Conservation (phyloP, 2,888 invertebrate genomes). For the Melanophora roralis region DNA sequence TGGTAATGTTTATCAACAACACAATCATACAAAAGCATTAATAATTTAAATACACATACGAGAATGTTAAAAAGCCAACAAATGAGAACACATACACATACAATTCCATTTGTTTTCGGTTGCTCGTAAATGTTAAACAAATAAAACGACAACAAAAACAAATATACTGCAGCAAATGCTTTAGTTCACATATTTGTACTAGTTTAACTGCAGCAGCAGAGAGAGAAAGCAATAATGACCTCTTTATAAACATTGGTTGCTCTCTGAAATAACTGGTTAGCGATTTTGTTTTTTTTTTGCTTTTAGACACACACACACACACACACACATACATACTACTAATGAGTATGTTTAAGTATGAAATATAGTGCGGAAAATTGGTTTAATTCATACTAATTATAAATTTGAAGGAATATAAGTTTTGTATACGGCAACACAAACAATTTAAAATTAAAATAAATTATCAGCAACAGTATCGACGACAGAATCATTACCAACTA, state of each 20-base stretch:
- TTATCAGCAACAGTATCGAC: background rate
- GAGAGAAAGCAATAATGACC: constrained; percentile 19
- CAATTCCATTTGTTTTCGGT: background rate
- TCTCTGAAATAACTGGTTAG: constrained; percentile 53
- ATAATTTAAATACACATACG: background rate
- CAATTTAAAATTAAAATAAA: constrained; percentile 7
- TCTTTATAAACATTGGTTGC: constrained; percentile 37
- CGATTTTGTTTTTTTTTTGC: constrained; percentile 12
- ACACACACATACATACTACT: background rate
- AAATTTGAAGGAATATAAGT: constrained; percentile 23
- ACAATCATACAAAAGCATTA: constrained; percentile 8
- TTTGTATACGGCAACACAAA: background rate
- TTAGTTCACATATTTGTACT: background rate
- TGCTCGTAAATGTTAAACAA: constrained; percentile 34
- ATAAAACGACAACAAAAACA: constrained; percentile 14
- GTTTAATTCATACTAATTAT: constrained; percentile 39
- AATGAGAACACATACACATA: background rate
- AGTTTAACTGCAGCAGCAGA: background rate
- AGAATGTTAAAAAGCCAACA: constrained; percentile 52
- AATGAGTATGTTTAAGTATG: background rate
- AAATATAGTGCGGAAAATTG: constrained; percentile 13
- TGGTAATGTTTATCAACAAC: background rate
- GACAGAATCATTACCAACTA: background rate
- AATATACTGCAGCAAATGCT: constrained; percentile 23
- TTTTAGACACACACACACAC: background rate